Base-by-base conservation (phyloP, 2,113 vertebrate genomes). In the Turnix velox region DNA sequence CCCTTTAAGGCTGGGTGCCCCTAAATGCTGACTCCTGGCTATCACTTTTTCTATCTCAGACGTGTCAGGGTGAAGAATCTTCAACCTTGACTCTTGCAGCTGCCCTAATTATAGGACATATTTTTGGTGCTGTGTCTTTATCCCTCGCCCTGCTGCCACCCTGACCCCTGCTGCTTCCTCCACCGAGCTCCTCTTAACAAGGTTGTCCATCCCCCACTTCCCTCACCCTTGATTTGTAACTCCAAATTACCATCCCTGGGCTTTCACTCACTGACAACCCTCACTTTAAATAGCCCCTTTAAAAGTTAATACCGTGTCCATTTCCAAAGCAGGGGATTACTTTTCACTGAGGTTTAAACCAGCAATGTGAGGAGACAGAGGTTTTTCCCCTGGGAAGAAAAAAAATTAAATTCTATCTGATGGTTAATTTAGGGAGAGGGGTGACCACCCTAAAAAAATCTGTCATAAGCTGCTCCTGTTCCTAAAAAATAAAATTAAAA, bases 211-310 rank as follows among this genome's bases (percentile, higher is more conserved):
- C 95, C 95, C 62, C 68, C 86, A 78, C 94, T 96, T 95, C 95
- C 94, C 94, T 96, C 91, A 67, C 96, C 77, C 96, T 97, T 97
- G 96, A 97, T 97, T 97, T 97, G 96, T 97, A 97, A 97, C 96
- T 96, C 3, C 16, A 93, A 97, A 97, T 97, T 97, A 97, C 96
- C 96, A 97, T 97, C 96, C 94, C 94, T 96, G 94, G 94, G 96
- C 95, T 97, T 94, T 96, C 96, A 95, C 96, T 97, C 95, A 94
- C 96, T 96, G 96, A 97, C 96, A 97, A 97, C 95, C 95, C 67
- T 97, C 96, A 97, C 95, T 97, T 97, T 95, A 97, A 97, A 96
- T 97, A 97, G 96, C 90, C 96, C 95, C 96, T 97, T 97, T 97
- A 96, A 97, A 97, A 97, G 96, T 97, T 97, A 97, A 97, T 96